phyloP scores from a whole-genome alignment of 2,113 vertebrate species.

The Psilopsiagon aymara region DNA sequence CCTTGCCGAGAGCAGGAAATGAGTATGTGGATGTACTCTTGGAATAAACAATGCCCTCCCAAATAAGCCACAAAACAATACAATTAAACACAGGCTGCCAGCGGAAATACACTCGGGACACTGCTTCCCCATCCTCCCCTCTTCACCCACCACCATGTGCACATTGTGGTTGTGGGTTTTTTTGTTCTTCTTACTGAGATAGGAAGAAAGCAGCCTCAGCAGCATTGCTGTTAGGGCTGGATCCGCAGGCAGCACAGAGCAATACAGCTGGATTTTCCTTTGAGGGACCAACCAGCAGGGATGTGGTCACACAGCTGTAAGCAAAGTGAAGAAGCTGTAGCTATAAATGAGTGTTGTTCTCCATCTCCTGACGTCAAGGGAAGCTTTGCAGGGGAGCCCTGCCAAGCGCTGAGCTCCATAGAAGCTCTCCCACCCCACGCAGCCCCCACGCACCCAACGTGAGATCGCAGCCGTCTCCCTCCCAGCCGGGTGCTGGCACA shows the following conservation, averaged over 20 bases:
- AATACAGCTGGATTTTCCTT: not conserved
- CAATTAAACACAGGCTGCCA: not conserved
- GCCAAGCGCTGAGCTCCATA: not conserved
- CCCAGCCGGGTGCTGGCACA: not conserved
- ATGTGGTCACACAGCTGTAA: not conserved
- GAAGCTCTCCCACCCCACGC: constrained; percentile 29
- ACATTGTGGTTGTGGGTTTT: accelerated
- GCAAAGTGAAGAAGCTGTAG: constrained; percentile 12
- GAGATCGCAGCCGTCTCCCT: constrained; percentile 42
- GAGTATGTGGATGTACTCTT: not conserved
- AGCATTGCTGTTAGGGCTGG: not conserved
- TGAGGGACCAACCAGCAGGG: not conserved
- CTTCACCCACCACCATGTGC: not conserved
- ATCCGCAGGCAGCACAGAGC: not conserved
- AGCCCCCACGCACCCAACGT: constrained; percentile 20
- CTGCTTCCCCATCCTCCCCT: not conserved
- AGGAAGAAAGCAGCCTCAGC: not conserved
- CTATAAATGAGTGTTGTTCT: constrained; percentile 59
- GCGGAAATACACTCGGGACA: not conserved
- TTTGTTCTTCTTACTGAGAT: not conserved
- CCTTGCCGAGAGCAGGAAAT: not conserved
- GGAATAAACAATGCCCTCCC: not conserved
- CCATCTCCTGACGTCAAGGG: constrained; percentile 41
- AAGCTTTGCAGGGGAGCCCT: constrained; percentile 1
- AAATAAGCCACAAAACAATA: not conserved